Percentiles rank a stretch among this genome's conserved stretches.
phyloP scores from a whole-genome alignment of 2,797 vertebrate species.

The Acrossocheilus wenchowensis region DNA sequence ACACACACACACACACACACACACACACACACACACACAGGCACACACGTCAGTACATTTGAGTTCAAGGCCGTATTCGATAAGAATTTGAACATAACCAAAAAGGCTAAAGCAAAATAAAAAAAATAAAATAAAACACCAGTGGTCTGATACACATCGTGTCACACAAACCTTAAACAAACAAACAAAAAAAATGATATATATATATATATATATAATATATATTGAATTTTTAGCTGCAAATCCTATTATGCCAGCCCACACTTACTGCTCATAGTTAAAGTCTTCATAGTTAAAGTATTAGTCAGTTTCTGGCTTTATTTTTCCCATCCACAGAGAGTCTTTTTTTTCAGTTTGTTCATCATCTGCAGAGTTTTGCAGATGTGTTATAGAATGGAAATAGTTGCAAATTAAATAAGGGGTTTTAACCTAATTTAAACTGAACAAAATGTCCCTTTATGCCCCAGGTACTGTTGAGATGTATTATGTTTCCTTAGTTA shows the following conservation, averaged over 20 bases:
- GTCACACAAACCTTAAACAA: no score
- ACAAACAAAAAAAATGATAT: no score
- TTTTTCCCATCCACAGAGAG: not conserved
- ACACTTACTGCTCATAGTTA: not conserved
- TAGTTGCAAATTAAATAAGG: not conserved
- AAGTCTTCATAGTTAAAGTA: not conserved
- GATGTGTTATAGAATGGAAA: slow-evolving; percentile 3
- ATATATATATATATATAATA: no score
- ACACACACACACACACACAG: not conserved
- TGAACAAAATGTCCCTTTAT: slow-evolving; percentile 4
- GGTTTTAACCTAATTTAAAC: not conserved
- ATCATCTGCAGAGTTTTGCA: not conserved
- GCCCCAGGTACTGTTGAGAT: not conserved
- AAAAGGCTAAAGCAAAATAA: not conserved
- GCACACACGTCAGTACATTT: not conserved
- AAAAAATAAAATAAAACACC: not conserved
- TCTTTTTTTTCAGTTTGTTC: not conserved
- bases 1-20: not conserved
- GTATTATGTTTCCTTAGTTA: not conserved
- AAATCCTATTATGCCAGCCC: not conserved
- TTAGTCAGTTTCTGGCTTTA: slow-evolving; percentile 31
- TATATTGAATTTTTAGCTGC: no score
- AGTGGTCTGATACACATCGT: not conserved
- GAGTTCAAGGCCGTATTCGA: not conserved
- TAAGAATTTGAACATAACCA: not conserved